Conservation (phyloP, 1,140 invertebrate species). For the Trichonephila inaurata region DNA sequence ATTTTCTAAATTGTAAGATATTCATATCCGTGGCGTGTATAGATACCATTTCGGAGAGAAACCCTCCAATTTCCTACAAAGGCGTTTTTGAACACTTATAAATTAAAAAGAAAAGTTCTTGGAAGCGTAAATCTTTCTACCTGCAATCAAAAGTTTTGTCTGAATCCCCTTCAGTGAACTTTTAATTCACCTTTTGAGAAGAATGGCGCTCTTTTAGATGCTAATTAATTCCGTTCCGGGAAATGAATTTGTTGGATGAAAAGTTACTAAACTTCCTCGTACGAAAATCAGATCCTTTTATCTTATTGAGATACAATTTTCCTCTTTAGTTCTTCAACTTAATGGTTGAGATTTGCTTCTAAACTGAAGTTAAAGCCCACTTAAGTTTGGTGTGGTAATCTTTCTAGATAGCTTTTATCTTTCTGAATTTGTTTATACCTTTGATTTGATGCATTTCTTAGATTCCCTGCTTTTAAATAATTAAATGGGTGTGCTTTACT, state of each 20-base stretch:
- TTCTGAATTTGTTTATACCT: background rate
- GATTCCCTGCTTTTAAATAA: background rate
- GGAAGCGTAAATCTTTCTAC: background rate
- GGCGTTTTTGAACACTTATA: background rate
- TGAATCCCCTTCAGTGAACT: background rate
- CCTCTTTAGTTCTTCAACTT: background rate
- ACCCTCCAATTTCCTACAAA: background rate
- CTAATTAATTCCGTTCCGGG: constrained; percentile 7
- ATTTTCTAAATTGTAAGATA: background rate
- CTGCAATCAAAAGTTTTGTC: background rate
- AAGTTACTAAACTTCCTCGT: background rate
- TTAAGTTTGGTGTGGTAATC: background rate
- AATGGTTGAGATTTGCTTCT: background rate
- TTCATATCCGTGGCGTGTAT: background rate
- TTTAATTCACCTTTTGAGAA: background rate
- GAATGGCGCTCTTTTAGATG: background rate
- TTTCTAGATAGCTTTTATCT: background rate
- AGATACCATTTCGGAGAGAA: background rate
- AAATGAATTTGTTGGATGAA: constrained; percentile 35
- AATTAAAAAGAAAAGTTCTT: background rate
- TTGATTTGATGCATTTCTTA: background rate
- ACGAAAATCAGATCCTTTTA: constrained; percentile 23
- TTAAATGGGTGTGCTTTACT: background rate
- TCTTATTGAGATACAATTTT: constrained; percentile 8
- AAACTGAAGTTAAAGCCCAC: background rate